phyloP scores from a whole-genome alignment of 1,140 invertebrate species.

The Drosophila kohkoa region DNA sequence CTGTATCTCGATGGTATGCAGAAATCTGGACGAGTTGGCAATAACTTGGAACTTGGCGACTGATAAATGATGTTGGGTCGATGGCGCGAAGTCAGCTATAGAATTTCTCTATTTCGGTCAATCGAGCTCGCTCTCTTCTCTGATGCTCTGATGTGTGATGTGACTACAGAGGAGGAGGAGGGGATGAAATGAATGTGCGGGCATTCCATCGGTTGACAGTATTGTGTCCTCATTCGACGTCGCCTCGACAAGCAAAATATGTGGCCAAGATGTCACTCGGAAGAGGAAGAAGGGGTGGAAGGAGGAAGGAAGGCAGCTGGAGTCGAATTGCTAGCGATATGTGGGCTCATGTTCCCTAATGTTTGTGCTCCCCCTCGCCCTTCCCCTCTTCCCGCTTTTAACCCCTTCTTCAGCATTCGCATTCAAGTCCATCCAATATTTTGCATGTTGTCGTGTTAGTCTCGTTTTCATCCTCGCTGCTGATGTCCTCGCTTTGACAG shows the following conservation, averaged over 20 bases:
- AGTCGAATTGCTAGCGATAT: conserved; percentile 44
- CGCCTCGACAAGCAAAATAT: conserved; percentile 81
- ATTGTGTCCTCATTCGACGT: conserved; percentile 72
- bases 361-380: conserved; percentile 18
- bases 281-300: conserved; percentile 9
- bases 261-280: conserved; percentile 77
- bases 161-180: neutral
- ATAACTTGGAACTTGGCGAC: conserved; percentile 64
- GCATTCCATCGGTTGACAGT: conserved; percentile 79
- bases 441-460: conserved; percentile 68
- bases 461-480: conserved; percentile 60
- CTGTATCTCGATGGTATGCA: conserved; percentile 50
- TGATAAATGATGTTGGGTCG: conserved; percentile 73
- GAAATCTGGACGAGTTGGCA: conserved; percentile 75
- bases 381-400: neutral
- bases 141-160: conserved; percentile 46
- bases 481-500: conserved; percentile 71
- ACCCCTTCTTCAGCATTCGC: conserved; percentile 19
- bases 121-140: conserved; percentile 46
- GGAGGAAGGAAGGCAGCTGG: conserved; percentile 14
- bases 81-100: conserved; percentile 53
- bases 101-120: conserved; percentile 79
- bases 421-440: conserved; percentile 58
- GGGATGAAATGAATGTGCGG: conserved; percentile 79
- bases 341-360: conserved; percentile 55